phyloP scores from a whole-genome alignment of 1,140 invertebrate species.

The Steinernema khuongi region DNA sequence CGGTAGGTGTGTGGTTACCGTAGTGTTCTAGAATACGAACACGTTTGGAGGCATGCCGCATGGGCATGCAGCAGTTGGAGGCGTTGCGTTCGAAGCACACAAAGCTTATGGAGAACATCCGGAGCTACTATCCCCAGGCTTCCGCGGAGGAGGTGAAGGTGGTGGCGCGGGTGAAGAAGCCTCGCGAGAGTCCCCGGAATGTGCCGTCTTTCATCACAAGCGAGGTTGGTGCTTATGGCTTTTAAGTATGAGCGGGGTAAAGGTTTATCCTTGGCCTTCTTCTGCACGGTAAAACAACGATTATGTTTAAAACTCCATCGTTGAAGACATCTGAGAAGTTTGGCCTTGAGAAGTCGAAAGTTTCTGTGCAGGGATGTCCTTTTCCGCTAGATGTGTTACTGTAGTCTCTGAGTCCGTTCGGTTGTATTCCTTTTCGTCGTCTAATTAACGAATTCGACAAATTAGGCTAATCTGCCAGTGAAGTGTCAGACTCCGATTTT shows the following conservation, averaged over 20 bases:
- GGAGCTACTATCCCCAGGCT: neutral
- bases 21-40: neutral
- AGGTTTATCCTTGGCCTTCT: neutral
- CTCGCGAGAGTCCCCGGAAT: neutral
- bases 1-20: neutral
- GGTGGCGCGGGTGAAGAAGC: neutral
- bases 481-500: constrained; percentile 7
- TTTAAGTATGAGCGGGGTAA: neutral
- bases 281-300: no score
- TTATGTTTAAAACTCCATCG: no score
- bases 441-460: neutral
- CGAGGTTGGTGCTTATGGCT: constrained; percentile 5
- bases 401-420: no score
- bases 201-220: neutral
- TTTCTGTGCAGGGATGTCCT: no score
- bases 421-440: no score
- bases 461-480: neutral
- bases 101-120: neutral
- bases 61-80: constrained; percentile 9
- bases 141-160: neutral
- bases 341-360: no score
- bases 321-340: no score
- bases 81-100: neutral
- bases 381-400: no score
- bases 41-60: constrained; percentile 2